phyloP scores from a whole-genome alignment of 2,113 vertebrate genomes.

The Cyanoliseus patagonus region DNA sequence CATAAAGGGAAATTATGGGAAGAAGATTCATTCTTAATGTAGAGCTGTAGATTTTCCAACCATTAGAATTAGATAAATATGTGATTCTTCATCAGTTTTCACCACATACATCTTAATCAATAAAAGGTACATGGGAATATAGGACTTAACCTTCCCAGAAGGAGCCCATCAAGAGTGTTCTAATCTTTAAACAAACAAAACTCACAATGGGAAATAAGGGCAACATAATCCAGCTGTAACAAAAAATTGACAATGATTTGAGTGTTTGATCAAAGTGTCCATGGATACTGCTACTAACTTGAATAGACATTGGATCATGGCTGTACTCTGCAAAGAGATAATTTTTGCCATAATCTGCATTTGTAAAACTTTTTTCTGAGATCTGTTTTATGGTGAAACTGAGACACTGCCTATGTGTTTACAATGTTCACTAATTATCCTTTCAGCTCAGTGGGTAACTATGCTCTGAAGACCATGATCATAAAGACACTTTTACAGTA shows the following conservation, averaged over 20 bases:
- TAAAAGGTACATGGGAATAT: background rate
- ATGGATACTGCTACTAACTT: background rate
- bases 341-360: background rate
- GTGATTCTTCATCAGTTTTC: background rate
- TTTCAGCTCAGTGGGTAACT: background rate
- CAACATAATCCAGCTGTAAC: background rate
- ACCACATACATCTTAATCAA: background rate
- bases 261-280: background rate
- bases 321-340: background rate
- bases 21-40: fast-evolving
- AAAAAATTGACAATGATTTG: background rate
- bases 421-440: background rate
- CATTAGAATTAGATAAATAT: background rate
- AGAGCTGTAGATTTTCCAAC: background rate
- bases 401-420: background rate
- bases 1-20: background rate
- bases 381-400: background rate
- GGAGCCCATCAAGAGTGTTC: background rate
- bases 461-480: background rate
- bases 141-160: background rate
- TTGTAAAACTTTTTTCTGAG: background rate
- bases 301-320: background rate
- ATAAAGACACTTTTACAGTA: background rate
- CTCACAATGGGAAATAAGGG: background rate
- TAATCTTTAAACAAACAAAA: background rate